Evolutionary conservation across 2,113 vertebrate species (phyloP), one percentile per base, ranked within the genome.

Genomic region (Heteronetta atricapilla): DNA sequence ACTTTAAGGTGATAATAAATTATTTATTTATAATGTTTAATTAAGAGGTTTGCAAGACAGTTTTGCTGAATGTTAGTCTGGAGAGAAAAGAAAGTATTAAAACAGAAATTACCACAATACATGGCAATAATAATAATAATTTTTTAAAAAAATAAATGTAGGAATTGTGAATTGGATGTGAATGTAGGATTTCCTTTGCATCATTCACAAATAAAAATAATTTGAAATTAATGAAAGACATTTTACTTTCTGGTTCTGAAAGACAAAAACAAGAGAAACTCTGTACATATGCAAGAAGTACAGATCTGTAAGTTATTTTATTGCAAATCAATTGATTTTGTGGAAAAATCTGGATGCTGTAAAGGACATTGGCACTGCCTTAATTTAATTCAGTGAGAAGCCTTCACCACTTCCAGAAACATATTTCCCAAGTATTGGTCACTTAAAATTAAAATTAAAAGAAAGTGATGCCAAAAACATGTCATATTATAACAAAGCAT

Each of bases 191-290:
- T 33, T 81, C 25, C 38, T 69, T 52, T 70, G 42, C n/a, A 63
- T 26, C 28, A 58, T 33, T 70, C 42, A 50, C 28, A 73, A 80
- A 74, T 46, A 28, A 44, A 64, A 64, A 52, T 55, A 63, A 62
- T 48, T 55, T 78, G 13, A 38, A 68, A 89, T 77, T 86, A 87
- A 87, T 42, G 70, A 83, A 63, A 55, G 28, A 26, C 22, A 63
- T 74, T 69, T 94, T 88, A 66, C 48, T 89, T 84, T 89, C 50
- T 69, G 68, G 75, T 5, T 50, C 36, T 90, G 42, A 87, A 96
- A 58, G 40, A 86, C 13, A 90, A 93, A 91, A 42, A 15, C 38
- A 62, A n/a, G 60, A 67, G 13, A 67, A 83, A 70, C 3, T 80
- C 36, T 11, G 17, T 28, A 75, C 14, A 64, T 29, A 56, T 68